These are phyloP conservation scores for Ochropacha duplaris DNA, from an alignment of 2,888 invertebrate species.

Conservation along the genomic window DNA sequence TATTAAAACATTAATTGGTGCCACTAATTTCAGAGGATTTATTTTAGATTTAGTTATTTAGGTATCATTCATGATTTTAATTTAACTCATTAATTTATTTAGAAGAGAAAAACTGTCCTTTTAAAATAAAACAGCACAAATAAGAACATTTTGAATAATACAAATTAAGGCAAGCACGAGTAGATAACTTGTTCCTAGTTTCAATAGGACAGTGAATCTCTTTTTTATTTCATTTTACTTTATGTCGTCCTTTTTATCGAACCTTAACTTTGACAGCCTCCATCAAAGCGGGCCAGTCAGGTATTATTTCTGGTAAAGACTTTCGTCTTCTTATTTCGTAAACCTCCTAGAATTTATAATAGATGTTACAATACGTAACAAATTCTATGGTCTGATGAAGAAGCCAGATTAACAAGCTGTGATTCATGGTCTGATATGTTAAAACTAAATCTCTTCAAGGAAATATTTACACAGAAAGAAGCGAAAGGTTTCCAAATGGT, in stretches of 20 bases:
- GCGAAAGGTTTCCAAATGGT: not conserved
- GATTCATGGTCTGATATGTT: conserved; percentile 10
- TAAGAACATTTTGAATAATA: not conserved
- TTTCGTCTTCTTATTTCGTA: conserved; percentile 87
- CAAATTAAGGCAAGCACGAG: not conserved
- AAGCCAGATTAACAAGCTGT: conserved; percentile 34
- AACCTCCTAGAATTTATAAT: conserved; percentile 84
- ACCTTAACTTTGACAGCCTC: conserved; percentile 86
- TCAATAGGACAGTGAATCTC: conserved; percentile 50
- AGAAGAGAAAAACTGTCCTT: conserved; percentile 56
- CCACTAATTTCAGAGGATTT: conserved; percentile 49
- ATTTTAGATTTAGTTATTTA: conserved; percentile 58
- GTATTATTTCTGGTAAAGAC: conserved; percentile 88
- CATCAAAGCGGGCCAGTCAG: conserved; percentile 90
- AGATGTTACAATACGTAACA: conserved; percentile 53
- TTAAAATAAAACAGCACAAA: conserved; percentile 34
- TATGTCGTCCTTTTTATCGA: conserved; percentile 79
- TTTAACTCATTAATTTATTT: conserved; percentile 69
- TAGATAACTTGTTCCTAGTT: conserved; percentile 20
- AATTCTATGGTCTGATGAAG: conserved; percentile 25
- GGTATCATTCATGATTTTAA: conserved; percentile 61
- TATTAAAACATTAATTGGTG: conserved; percentile 29
- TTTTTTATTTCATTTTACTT: conserved; percentile 49
- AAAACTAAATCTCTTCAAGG: not conserved
- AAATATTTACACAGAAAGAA: not conserved